Conservation (phyloP, 2,113 vertebrate genomes). For the Budorcas taxicolor region DNA sequence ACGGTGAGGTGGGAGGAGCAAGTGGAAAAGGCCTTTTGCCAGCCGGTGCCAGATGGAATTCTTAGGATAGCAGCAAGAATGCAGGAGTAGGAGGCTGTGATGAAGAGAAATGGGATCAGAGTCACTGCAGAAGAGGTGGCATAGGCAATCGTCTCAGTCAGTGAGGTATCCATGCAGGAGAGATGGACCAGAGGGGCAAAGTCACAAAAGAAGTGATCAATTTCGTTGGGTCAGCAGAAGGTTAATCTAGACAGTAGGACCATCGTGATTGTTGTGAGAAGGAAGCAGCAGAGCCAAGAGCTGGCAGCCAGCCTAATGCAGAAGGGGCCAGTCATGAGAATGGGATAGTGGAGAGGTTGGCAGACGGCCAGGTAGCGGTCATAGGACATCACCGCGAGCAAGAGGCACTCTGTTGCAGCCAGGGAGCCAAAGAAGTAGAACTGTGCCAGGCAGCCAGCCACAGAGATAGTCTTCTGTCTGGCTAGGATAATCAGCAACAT, state of each 20-base stretch:
- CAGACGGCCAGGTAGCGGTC: constrained; percentile 62
- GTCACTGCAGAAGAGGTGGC: constrained; percentile 47
- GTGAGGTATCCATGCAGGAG: constrained; percentile 49
- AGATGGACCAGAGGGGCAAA: constrained; percentile 48
- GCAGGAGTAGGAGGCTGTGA: constrained; percentile 48
- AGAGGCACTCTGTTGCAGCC: constrained; percentile 59
- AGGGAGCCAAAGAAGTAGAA: constrained; percentile 66
- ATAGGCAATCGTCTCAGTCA: constrained; percentile 40
- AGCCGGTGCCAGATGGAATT: constrained; percentile 40
- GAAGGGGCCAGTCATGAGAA: constrained; percentile 39
- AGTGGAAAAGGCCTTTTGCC: constrained; percentile 67
- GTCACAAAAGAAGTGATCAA: constrained; percentile 64
- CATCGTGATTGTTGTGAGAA: constrained; percentile 40
- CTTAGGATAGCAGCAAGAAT: constrained; percentile 53
- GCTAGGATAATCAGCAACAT: constrained; percentile 54
- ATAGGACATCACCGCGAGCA: constrained; percentile 59
- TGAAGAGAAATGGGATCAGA: constrained; percentile 53
- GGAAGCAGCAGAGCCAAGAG: constrained; percentile 59
- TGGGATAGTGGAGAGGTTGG: constrained; percentile 37
- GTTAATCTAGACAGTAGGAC: constrained; percentile 38
- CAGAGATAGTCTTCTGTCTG: constrained; percentile 24
- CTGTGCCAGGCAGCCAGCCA: constrained; percentile 51
- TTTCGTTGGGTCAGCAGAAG: constrained; percentile 53
- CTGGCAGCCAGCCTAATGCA: constrained; percentile 15
- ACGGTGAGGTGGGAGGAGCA: constrained; percentile 68